Percentiles rank a stretch among this genome's conserved stretches.
phyloP scores from a whole-genome alignment of 2,888 invertebrate species.

The Nipponacmea schrenckii region DNA sequence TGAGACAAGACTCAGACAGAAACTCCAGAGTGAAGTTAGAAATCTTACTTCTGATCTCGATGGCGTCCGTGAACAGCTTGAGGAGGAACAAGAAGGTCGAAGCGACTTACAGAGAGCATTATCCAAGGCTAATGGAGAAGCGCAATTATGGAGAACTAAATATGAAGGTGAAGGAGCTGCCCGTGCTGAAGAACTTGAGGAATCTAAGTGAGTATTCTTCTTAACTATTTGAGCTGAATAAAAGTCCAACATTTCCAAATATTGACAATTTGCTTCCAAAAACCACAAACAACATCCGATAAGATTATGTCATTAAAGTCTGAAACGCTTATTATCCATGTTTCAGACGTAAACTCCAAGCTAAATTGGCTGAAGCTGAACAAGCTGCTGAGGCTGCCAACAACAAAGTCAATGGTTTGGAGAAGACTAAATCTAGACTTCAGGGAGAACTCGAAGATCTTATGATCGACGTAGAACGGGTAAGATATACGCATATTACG shows the following conservation, averaged over 20 bases:
- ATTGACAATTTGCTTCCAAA: no score
- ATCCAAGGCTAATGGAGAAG: slow-evolving; percentile 97
- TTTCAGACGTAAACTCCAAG: slow-evolving; percentile 79
- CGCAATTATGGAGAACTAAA: slow-evolving; percentile 97
- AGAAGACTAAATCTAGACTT: slow-evolving; percentile 97
- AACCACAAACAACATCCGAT: no score
- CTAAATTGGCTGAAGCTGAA: slow-evolving; percentile 96
- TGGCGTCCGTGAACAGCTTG: slow-evolving; percentile 97
- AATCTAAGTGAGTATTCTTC: slow-evolving; percentile 58
- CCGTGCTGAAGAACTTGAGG: slow-evolving; percentile 70
- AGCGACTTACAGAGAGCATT: slow-evolving; percentile 98
- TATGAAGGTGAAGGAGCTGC: slow-evolving; percentile 89
- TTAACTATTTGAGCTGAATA: no score
- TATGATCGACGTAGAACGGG: slow-evolving; percentile 95
- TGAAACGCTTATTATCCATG: not conserved
- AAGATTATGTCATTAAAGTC: no score
- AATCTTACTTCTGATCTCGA: slow-evolving; percentile 99
- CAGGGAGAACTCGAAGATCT: slow-evolving; percentile 98
- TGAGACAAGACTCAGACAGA: slow-evolving; percentile 74
- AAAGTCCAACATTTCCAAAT: no score
- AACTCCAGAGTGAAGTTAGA: slow-evolving; percentile 83
- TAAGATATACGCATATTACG: slow-evolving; percentile 73
- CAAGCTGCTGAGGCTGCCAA: slow-evolving; percentile 97
- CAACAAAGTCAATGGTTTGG: slow-evolving; percentile 95
- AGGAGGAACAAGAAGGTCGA: slow-evolving; percentile 99